Percentiles rank a stretch among this genome's conserved stretches.
Conservation (phyloP, 2,113 vertebrate species). For the Corythornis madagascariensis region DNA sequence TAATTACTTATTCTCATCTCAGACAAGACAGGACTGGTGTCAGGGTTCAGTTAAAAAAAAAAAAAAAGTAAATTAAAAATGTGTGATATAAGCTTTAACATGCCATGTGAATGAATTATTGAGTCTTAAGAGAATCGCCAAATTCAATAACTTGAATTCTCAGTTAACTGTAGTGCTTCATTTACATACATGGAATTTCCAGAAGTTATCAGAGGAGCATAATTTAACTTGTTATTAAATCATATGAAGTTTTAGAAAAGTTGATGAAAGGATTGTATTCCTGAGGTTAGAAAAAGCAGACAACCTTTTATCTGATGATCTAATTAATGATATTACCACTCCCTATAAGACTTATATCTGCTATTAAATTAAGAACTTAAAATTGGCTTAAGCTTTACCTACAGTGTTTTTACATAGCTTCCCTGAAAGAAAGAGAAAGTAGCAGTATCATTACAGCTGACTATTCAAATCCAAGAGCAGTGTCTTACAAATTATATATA, state of each 20-base stretch:
- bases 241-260: slow-evolving; percentile 8
- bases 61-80: too few relatives aligned
- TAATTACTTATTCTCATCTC: background rate
- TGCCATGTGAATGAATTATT: background rate
- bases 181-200: background rate
- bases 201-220: background rate
- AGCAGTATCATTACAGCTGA: slow-evolving; percentile 55
- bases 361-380: background rate
- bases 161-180: background rate
- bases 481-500: slow-evolving; percentile 58
- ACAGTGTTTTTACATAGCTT: slow-evolving; percentile 31
- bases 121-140: background rate
- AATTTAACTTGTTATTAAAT: slow-evolving; percentile 36
- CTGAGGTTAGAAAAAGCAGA: slow-evolving; percentile 14
- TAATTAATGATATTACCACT: slow-evolving; percentile 12
- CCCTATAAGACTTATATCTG: background rate
- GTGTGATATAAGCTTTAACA: background rate
- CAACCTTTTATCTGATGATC: slow-evolving; percentile 10
- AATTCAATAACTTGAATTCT: background rate
- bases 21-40: background rate
- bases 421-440: background rate
- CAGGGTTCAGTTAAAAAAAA: background rate
- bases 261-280: slow-evolving; percentile 2
- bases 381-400: background rate
- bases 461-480: slow-evolving; percentile 31